Conservation (phyloP, 1,140 invertebrate genomes). For the Aethina tumida region DNA sequence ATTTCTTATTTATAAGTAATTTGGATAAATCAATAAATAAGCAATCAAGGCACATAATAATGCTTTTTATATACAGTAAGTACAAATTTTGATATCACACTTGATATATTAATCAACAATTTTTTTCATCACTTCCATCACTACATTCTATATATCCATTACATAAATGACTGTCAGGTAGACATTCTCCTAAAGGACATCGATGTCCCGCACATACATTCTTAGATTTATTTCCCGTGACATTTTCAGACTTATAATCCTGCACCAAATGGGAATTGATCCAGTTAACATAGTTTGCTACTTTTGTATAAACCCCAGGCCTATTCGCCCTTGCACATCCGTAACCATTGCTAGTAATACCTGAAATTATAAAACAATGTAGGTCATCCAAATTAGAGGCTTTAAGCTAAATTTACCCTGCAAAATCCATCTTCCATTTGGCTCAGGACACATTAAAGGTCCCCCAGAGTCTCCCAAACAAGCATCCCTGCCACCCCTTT, state of each 20-base stretch:
- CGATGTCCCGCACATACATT: constrained; percentile 53
- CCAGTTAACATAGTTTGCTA: constrained; percentile 68
- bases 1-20: too few relatives aligned
- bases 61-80: too few relatives aligned
- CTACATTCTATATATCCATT: constrained; percentile 69
- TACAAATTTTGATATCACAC: constrained; percentile 11
- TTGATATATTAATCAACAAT: constrained; percentile 30
- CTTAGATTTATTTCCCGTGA: constrained; percentile 30
- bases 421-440: constrained; percentile 27
- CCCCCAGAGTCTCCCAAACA: constrained; percentile 60
- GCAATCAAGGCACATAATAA: too few relatives aligned
- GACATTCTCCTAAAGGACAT: constrained; percentile 65
- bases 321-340: constrained; percentile 73
- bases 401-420: constrained; percentile 17
- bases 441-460: constrained; percentile 41
- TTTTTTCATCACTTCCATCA: constrained; percentile 59
- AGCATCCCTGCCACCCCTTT: constrained; percentile 41
- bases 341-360: constrained; percentile 74
- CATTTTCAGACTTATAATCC: constrained; percentile 7
- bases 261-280: constrained; percentile 41
- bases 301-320: constrained; percentile 83
- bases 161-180: constrained; percentile 57
- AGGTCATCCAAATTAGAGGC: constrained; percentile 2
- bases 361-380: constrained; percentile 11
- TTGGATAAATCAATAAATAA: too few relatives aligned